phyloP scores from a whole-genome alignment of 1,140 invertebrate species.

The Drosophila pruinosa region DNA sequence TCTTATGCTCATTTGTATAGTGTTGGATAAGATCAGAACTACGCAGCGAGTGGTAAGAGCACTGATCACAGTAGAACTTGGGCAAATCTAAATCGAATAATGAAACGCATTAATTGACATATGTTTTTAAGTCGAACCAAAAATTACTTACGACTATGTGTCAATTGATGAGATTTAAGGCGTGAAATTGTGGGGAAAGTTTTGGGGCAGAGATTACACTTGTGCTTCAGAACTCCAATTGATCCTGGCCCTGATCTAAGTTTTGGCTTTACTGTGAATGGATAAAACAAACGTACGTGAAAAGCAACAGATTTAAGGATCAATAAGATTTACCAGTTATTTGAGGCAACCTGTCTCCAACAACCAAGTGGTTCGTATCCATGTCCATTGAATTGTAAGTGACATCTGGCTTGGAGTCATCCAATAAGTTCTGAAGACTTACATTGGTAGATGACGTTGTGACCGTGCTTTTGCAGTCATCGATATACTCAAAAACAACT shows the following conservation, averaged over 20 bases:
- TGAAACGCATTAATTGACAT: neutral
- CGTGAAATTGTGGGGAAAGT: constrained; percentile 56
- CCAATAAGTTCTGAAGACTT: constrained; percentile 47
- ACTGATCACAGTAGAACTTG: constrained; percentile 76
- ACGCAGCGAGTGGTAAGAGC: constrained; percentile 63
- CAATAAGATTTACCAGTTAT: constrained; percentile 27
- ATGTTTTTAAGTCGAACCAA: neutral
- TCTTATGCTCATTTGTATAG: constrained; percentile 57
- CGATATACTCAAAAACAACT: constrained; percentile 67
- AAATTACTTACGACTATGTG: constrained; percentile 65
- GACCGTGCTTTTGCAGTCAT: constrained; percentile 12
- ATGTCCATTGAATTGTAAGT: constrained; percentile 43
- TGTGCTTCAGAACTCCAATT: constrained; percentile 40
- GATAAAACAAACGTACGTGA: neutral
- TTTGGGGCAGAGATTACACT: constrained; percentile 60
- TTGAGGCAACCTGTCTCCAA: constrained; percentile 39
- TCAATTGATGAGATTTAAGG: constrained; percentile 73
- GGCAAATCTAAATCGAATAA: constrained; percentile 60
- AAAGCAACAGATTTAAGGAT: neutral
- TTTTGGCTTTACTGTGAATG: constrained; percentile 35
- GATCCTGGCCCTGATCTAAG: constrained; percentile 9
- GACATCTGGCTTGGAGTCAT: constrained; percentile 7
- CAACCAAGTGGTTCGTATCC: constrained; percentile 62
- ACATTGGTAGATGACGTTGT: constrained; percentile 18
- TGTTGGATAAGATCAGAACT: constrained; percentile 68